Base-by-base conservation (phyloP, 2,797 vertebrate species). In the Geotrypetes seraphini region DNA sequence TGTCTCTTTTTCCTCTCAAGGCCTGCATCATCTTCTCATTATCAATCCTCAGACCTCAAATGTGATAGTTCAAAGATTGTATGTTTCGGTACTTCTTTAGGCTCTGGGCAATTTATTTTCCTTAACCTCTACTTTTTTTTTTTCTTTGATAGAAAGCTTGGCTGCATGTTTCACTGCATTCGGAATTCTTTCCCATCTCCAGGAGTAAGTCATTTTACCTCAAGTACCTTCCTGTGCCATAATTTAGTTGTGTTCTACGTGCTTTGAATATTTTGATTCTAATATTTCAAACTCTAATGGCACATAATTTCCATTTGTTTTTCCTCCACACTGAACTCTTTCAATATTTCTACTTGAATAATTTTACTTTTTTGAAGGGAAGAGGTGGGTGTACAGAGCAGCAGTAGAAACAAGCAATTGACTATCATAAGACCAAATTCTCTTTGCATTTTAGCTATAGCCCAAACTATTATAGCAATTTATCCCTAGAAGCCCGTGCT, bases 301-400 rank as follows among this genome's bases (percentile, higher is more conserved):
- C 25, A 56, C 36, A 58, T 61, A 33, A 62, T 53, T 69, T 48
- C 31, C 11, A 53, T 50, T 65, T 52, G 38, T 25, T 61, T 61
- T 29, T 33, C 5, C 31, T 48, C n/a, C n/a, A 40, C 21, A 5
- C 16, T 43, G 44, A 34, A n/a, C 6, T 40, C 16, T 37, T 34
- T 46, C 25, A 8, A 16, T 23, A 36, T 37, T 57, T 39, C 32
- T 18, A 55, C 6, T 16, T 53, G 18, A 7, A 22, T 51, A 19
- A 18, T 5, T 8, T 4, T 7, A 9, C 21, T 1, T 27, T 26
- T 31, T 57, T 28, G 8, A 22, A 52, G n/a, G n/a, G n/a, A n/a
- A n/a, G n/a, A n/a, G n/a, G n/a, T n/a, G n/a, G n/a, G n/a, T n/a
- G n/a, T 37, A 18, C 15, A 25, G 6, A 1, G 31, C 25, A 28